Percentiles rank a stretch among this genome's conserved stretches.
Conservation (phyloP, 2,113 vertebrate genomes). For the Phyllopteryx taeniolatus region DNA sequence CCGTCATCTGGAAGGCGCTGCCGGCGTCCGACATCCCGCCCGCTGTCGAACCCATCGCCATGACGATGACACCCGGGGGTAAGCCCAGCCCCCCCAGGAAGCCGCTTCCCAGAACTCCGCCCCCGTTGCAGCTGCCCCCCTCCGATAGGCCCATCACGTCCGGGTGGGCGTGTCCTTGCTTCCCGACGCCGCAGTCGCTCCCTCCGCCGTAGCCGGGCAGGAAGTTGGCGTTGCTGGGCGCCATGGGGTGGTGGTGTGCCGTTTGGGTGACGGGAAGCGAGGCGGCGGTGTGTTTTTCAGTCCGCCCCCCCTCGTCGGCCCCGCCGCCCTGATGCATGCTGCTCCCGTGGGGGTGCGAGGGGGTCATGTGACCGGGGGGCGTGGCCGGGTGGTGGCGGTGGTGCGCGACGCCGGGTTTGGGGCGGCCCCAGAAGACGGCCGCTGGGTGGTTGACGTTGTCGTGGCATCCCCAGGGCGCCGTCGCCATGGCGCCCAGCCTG, state of each 20-base stretch:
- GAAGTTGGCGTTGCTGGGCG: constrained; percentile 70
- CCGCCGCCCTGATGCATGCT: constrained; percentile 71
- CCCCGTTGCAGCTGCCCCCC: constrained; percentile 76
- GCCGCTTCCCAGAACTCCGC: constrained; percentile 82
- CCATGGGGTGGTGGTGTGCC: constrained; percentile 81
- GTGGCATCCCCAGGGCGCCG: constrained; percentile 86
- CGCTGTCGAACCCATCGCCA: constrained; percentile 86
- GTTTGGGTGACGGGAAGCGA: constrained; percentile 77
- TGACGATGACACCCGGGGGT: constrained; percentile 92
- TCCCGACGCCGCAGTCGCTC: constrained; percentile 79
- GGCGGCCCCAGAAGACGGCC: constrained; percentile 78
- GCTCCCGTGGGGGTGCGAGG: constrained; percentile 70
- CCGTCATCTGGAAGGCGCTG: constrained; percentile 90
- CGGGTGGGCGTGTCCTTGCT: constrained; percentile 78
- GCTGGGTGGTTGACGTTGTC: constrained; percentile 72
- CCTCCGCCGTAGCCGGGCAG: constrained; percentile 80
- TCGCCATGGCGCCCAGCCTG: constrained; percentile 69
- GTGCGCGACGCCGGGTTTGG: constrained; percentile 41
- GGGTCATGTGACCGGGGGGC: constrained; percentile 53
- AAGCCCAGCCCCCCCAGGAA: constrained; percentile 88
- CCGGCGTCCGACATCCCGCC: constrained; percentile 71
- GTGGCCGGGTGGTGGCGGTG: constrained; percentile 44
- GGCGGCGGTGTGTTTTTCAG: constrained; percentile 74
- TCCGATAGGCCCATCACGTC: constrained; percentile 66
- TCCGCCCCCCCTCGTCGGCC: constrained; percentile 66